A percentile compares a stretch with the other conserved stretches of the same genome.
Evolutionary conservation across 2,888 invertebrate genomes (phyloP).

Genomic region (Zygothrica quintamaculata): DNA sequence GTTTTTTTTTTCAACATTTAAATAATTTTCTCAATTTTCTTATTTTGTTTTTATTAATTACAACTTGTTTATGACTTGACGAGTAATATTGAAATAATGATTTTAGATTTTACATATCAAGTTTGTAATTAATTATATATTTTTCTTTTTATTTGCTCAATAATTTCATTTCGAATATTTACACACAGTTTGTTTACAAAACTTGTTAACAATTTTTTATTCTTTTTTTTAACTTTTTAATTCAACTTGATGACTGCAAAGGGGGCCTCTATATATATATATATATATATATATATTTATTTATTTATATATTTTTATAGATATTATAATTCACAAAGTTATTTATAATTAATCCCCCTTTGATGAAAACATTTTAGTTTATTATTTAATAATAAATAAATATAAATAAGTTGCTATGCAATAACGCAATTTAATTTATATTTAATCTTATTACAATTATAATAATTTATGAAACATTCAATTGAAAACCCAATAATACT

Average conservation of each 20-base stretch:
- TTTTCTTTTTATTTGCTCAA: slow-evolving; percentile 3
- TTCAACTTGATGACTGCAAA: too few species aligned
- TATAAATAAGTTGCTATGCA: slow-evolving; percentile 42
- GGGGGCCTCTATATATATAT: too few species aligned
- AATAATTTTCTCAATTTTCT: slow-evolving; percentile 56
- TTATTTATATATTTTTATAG: too few species aligned
- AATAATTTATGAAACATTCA: slow-evolving; percentile 15
- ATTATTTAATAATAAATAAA: slow-evolving; percentile 21
- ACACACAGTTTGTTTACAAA: slow-evolving; percentile 26
- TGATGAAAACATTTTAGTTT: slow-evolving; percentile 6
- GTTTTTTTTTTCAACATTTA: slow-evolving; percentile 60
- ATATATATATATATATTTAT: too few species aligned
- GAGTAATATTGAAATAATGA: slow-evolving; percentile 30
- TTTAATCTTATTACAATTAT: slow-evolving; percentile 10
- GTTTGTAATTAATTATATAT: not conserved
- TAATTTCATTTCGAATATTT: slow-evolving; percentile 17
- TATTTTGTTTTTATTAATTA: slow-evolving; percentile 29
- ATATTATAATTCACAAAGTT: slow-evolving; percentile 16
- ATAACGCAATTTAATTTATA: slow-evolving; percentile 35
- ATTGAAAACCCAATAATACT: too few species aligned
- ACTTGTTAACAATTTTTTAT: slow-evolving; percentile 23
- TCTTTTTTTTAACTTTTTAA: too few species aligned
- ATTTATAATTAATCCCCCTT: slow-evolving; percentile 2
- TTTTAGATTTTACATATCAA: slow-evolving; percentile 20
- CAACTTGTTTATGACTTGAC: slow-evolving; percentile 30